Base-by-base conservation (phyloP, 2,113 vertebrate species). In the Brevimyrus niger region DNA sequence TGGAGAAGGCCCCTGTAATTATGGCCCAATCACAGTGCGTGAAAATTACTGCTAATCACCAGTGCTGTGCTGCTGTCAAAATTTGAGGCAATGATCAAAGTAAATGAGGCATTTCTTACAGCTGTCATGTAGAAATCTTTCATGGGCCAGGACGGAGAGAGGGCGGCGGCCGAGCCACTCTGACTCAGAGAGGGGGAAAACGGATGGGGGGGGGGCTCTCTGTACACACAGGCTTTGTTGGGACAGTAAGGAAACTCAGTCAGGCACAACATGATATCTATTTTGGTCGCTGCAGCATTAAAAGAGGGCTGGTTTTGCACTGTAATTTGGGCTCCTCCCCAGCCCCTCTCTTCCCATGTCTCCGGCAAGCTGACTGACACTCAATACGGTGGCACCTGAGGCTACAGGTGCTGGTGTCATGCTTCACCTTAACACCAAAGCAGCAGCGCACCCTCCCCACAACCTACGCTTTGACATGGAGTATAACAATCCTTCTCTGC, bases 181-280 rank as follows among this genome's bases (percentile, higher is more conserved):
- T 44, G 42, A 44, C 42, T 44, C 42, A 65, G 27, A 73, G 23
- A 47, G 42, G 83, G 44, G 17, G 58, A 89, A 15, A 53, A 80
- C 47, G 86, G 73, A 2, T 80, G 35, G 83, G 31, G 42, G 73
- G 3, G 87, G 35, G 84, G 35, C 19, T 80, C 27, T 55, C 61
- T 90, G 85, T 73, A 87, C 84, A 38, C 90, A 90, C 86, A 92
- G 91, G 31, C 87, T 91, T 58, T 86, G 50, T 83, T 73, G 35
- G 89, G 91, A 93, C 89, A 87, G 76, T 17, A 87, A 88, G 86
- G 87, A 88, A 90, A 88, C 47, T 76, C 91, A 91, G 23, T 35
- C 90, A 93, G 90, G 87, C 82, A 91, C 86, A 92, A 93, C 90
- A 51, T 91, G 90, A 93, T 92, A 93, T 91, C 90, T 90, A 87